Percentiles rank a stretch among this genome's conserved stretches.
phyloP scores from a whole-genome alignment of 1,140 invertebrate genomes.

The Cecropterus lyciades region DNA sequence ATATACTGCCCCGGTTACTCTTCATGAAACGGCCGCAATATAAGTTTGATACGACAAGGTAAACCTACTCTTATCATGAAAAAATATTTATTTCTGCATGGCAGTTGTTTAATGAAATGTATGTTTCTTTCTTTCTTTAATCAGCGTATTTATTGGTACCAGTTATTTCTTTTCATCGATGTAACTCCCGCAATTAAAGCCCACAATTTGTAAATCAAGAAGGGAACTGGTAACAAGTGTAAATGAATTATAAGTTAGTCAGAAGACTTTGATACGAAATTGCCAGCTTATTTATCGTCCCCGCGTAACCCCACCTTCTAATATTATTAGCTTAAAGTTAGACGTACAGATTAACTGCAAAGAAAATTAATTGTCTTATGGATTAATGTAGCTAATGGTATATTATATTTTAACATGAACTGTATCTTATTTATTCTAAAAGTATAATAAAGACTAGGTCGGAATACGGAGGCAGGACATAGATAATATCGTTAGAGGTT shows the following conservation, averaged over 20 bases:
- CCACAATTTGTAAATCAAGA: constrained; percentile 33
- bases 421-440: too few relatives aligned
- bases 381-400: too few relatives aligned
- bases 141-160: too few relatives aligned
- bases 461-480: too few relatives aligned
- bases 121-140: too few relatives aligned
- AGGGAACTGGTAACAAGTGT: constrained; percentile 48
- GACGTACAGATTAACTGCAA: background rate
- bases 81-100: too few relatives aligned
- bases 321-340: constrained; percentile 39
- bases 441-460: too few relatives aligned
- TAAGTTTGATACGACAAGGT: constrained; percentile 88
- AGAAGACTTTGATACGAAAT: constrained; percentile 2
- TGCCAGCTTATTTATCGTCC: constrained; percentile 35
- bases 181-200: background rate
- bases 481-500: too few relatives aligned
- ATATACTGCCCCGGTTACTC: constrained; percentile 95
- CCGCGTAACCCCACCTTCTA: constrained; percentile 37
- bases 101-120: too few relatives aligned
- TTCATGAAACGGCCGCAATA: constrained; percentile 97
- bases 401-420: too few relatives aligned
- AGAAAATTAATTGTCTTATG: too few relatives aligned
- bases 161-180: background rate
- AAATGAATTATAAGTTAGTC: constrained; percentile 57
- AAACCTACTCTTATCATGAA: constrained; percentile 39